phyloP scores from a whole-genome alignment of 1,140 invertebrate species.

The Sycobia sp. region DNA sequence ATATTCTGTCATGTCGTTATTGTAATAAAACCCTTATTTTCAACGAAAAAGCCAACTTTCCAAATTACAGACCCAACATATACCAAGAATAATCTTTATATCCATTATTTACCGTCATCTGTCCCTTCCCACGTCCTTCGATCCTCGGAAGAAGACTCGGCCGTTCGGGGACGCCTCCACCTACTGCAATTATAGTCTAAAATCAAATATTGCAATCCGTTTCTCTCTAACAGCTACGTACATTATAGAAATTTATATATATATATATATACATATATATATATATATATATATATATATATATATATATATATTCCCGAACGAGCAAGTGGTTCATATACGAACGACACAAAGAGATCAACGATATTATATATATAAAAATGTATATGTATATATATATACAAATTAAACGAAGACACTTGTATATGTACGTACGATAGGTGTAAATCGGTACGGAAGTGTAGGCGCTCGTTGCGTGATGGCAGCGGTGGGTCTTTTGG shows the following conservation, averaged over 20 bases:
- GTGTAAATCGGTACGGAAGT: constrained; percentile 76
- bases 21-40: too few species aligned
- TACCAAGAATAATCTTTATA: too few species aligned
- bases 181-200: constrained; percentile 62
- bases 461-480: constrained; percentile 88
- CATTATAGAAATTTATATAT: not conserved
- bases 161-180: constrained; percentile 54
- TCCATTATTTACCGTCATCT: constrained; percentile 55
- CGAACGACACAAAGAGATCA: not conserved
- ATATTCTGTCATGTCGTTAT: too few species aligned
- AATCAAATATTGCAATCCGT: constrained; percentile 53
- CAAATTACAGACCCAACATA: too few species aligned
- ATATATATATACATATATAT: not conserved
- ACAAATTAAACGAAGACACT: not conserved
- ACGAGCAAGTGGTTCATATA: too few species aligned
- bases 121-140: constrained; percentile 55
- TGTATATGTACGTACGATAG: constrained; percentile 53
- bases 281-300: not conserved
- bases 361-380: not conserved
- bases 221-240: constrained; percentile 34
- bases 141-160: constrained; percentile 58
- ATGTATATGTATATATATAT: not conserved
- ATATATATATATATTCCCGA: not conserved
- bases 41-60: too few species aligned
- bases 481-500: constrained; percentile 82